These are phyloP conservation scores for Gulo gulo DNA, from an alignment of 2,113 vertebrate species.

Conservation along the genomic window DNA sequence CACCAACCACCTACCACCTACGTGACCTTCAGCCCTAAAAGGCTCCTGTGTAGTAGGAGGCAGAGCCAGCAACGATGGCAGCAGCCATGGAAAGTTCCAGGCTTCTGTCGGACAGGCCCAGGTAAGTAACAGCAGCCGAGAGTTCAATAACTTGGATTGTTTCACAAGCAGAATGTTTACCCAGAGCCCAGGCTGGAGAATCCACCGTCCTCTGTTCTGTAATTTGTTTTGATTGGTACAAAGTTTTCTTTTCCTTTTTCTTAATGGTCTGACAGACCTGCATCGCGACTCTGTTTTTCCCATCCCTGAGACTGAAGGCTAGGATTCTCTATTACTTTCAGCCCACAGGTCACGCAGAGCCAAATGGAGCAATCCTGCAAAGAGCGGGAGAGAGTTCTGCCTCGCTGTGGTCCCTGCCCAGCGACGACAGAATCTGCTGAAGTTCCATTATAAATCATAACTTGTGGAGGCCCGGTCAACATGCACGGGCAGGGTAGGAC, in stretches of 20 bases:
- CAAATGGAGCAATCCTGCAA: background rate
- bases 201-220: slow-evolving; percentile 41
- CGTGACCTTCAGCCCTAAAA: slow-evolving; percentile 49
- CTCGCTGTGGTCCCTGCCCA: background rate
- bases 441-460: background rate
- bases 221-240: slow-evolving; percentile 54
- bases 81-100: background rate
- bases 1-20: slow-evolving; percentile 7
- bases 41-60: background rate
- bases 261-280: slow-evolving; percentile 42
- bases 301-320: slow-evolving; percentile 20
- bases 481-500: background rate
- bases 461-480: background rate
- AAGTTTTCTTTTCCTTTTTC: slow-evolving; percentile 61
- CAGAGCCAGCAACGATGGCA: background rate
- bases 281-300: slow-evolving; percentile 13
- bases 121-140: background rate
- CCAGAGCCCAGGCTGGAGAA: slow-evolving; percentile 17
- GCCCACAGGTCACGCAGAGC: slow-evolving; percentile 9
- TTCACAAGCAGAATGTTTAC: slow-evolving; percentile 64
- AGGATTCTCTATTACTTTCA: slow-evolving; percentile 13
- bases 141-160: slow-evolving; percentile 39
- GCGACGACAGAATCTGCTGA: background rate
- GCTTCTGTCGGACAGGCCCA: background rate
- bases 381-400: background rate